Evolutionary conservation across 2,113 vertebrate genomes (phyloP).

Genomic region (Cettia cetti): DNA sequence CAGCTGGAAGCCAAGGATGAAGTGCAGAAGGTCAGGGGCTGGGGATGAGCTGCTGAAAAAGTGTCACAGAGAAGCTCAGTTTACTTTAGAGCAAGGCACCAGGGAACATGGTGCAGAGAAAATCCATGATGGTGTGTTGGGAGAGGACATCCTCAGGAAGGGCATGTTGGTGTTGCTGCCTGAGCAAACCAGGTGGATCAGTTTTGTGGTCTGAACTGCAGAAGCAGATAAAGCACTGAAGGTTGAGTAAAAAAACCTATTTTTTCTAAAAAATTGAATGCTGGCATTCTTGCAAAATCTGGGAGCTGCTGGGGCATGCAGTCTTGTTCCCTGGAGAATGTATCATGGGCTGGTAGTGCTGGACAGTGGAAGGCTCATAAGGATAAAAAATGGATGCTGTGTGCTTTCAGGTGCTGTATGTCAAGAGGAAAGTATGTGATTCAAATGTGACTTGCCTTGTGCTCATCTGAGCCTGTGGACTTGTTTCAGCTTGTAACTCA

Average conservation of each 20-base stretch:
- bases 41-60: neutral
- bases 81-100: neutral
- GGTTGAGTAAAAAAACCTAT: neutral
- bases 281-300: neutral
- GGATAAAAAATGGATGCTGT: neutral
- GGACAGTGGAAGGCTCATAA: neutral
- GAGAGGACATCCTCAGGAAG: neutral
- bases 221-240: neutral
- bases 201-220: neutral
- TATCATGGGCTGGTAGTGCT: neutral
- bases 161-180: neutral
- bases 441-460: neutral
- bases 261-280: neutral
- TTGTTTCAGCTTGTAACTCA: neutral
- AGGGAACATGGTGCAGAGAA: neutral
- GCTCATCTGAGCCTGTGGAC: neutral
- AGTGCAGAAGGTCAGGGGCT: neutral
- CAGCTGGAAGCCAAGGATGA: neutral
- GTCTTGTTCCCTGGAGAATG: neutral
- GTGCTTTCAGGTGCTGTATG: neutral
- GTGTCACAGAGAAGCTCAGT: neutral
- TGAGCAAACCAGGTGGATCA: accelerated
- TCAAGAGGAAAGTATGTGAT: neutral
- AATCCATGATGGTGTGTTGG: accelerated
- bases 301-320: accelerated